phyloP scores from a whole-genome alignment of 1,140 invertebrate genomes.

The Diprion similis region DNA sequence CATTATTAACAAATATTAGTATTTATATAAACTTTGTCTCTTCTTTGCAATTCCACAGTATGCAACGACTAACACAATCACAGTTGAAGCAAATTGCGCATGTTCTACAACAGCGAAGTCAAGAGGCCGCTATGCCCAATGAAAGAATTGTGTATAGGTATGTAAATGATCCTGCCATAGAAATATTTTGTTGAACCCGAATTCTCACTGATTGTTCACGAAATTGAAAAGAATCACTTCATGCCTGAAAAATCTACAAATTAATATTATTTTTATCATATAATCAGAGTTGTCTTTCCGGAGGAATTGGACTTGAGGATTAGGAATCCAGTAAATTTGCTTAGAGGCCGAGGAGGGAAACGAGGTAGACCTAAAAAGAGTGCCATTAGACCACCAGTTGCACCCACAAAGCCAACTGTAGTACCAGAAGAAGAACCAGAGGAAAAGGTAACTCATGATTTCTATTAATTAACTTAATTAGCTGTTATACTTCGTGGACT shows the following conservation, averaged over 20 bases:
- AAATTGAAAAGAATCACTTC: constrained; percentile 1
- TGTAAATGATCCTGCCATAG: constrained; percentile 10
- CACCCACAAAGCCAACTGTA: constrained; percentile 32
- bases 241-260: constrained; percentile 8
- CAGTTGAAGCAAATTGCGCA: constrained; percentile 71
- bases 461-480: constrained; percentile 25
- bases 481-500: constrained; percentile 11
- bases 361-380: constrained; percentile 56
- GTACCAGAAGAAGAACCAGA: constrained; percentile 45
- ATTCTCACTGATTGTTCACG: constrained; percentile 12
- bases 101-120: constrained; percentile 63
- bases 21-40: background rate
- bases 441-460: constrained; percentile 46
- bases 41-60: constrained; percentile 63
- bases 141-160: constrained; percentile 69
- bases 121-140: constrained; percentile 53
- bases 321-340: constrained; percentile 34
- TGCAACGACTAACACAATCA: constrained; percentile 65
- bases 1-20: constrained; percentile 12
- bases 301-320: constrained; percentile 53
- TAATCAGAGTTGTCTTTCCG: constrained; percentile 56
- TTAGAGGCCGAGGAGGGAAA: constrained; percentile 49
- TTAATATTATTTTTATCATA: constrained; percentile 26
- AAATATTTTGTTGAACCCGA: background rate
- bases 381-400: constrained; percentile 32